Conservation (phyloP, 2,113 vertebrate species). For the Phalacrocorax brasilianus region DNA sequence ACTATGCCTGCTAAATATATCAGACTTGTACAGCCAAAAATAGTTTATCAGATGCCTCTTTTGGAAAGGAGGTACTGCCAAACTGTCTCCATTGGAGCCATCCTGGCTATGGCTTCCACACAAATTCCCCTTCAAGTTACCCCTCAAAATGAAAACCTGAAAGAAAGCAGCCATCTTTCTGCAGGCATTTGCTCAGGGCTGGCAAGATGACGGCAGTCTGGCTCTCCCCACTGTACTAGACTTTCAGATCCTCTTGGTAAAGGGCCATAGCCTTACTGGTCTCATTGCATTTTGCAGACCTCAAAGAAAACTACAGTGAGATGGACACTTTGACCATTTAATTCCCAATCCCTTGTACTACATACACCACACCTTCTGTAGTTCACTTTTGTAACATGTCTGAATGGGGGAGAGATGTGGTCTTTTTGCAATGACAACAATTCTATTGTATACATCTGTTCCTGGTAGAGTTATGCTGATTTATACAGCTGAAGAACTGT, state of each 20-base stretch:
- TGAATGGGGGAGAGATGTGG: fast-evolving
- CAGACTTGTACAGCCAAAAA: not conserved
- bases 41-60: not conserved
- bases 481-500: not conserved
- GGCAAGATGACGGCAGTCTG: not conserved
- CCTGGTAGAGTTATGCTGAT: not conserved
- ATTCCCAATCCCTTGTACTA: not conserved
- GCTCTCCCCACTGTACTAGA: not conserved
- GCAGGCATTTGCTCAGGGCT: not conserved
- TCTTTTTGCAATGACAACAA: not conserved
- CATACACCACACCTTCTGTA: not conserved
- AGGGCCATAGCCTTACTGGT: not conserved
- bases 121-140: not conserved
- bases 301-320: not conserved
- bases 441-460: not conserved
- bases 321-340: not conserved
- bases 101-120: not conserved
- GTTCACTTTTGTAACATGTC: fast-evolving
- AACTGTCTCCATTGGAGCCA: not conserved
- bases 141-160: not conserved
- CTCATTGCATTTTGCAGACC: fast-evolving
- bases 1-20: not conserved
- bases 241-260: not conserved
- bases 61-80: not conserved
- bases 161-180: not conserved